These are phyloP conservation scores for Ophioderma brevispina DNA, from an alignment of 35 echinoderm and acorn worm species.

Conservation along the genomic window DNA sequence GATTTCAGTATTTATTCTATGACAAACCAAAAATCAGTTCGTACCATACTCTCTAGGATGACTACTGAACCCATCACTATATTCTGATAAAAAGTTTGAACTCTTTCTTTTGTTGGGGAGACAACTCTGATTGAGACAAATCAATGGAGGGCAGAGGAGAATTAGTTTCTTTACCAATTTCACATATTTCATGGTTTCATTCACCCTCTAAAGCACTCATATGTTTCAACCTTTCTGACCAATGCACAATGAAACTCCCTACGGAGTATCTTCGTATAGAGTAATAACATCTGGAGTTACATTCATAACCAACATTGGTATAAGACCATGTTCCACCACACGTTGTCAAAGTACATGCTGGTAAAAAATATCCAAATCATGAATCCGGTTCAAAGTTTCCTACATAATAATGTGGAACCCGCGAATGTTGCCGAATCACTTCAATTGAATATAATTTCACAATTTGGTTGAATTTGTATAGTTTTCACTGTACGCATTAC, in stretches of 20 bases:
- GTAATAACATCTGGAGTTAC: background rate
- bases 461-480: too few relatives aligned
- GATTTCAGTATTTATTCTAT: background rate
- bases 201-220: too few relatives aligned
- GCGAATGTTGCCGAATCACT: too few relatives aligned
- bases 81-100: background rate
- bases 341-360: background rate
- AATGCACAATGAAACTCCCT: too few relatives aligned
- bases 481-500: too few relatives aligned
- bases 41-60: background rate
- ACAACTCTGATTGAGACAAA: background rate
- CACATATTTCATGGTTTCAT: background rate
- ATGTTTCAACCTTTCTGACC: too few relatives aligned
- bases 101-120: background rate
- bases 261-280: background rate
- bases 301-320: background rate
- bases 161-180: too few relatives aligned
- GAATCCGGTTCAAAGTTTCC: too few relatives aligned
- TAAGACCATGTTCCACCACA: background rate
- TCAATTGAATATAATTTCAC: too few relatives aligned
- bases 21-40: background rate
- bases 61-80: background rate
- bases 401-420: too few relatives aligned
- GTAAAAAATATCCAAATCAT: too few relatives aligned
- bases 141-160: background rate